These are phyloP conservation scores for Albula goreensis DNA, from an alignment of 2,113 vertebrate genomes.

Conservation along the genomic window DNA sequence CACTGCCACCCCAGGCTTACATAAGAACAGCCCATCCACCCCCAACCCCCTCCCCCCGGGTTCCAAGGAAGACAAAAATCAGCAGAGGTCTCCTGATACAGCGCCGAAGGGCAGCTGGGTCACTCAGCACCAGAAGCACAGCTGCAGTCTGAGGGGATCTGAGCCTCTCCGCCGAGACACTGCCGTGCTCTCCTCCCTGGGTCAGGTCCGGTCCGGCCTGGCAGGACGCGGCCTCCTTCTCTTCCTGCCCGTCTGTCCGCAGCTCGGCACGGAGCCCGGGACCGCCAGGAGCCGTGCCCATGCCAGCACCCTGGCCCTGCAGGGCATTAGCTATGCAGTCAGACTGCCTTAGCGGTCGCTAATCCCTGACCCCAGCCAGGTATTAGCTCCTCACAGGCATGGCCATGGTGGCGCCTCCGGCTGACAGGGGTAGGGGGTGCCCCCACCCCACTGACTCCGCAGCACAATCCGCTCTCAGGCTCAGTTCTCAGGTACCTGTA, in stretches of 20 bases:
- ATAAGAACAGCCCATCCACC: neutral
- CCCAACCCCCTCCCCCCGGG: too few species aligned
- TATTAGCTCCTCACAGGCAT: too few species aligned
- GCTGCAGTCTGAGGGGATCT: neutral
- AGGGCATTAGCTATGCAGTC: neutral
- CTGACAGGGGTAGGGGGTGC: too few species aligned
- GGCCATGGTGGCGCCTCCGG: too few species aligned
- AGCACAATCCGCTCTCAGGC: too few species aligned
- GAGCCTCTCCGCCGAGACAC: neutral
- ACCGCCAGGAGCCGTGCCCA: too few species aligned
- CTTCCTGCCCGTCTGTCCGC: neutral
- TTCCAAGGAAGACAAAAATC: neutral
- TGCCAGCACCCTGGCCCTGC: neutral
- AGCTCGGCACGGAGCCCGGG: too few species aligned
- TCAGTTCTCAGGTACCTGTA: too few species aligned
- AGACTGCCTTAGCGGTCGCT: too few species aligned
- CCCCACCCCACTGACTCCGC: too few species aligned
- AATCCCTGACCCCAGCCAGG: too few species aligned
- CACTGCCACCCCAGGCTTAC: neutral
- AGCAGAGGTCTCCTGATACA: constrained; percentile 1
- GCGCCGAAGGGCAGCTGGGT: neutral
- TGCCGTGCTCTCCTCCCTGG: neutral
- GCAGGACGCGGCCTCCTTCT: neutral
- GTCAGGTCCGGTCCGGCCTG: neutral
- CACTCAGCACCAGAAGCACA: neutral